phyloP scores from a whole-genome alignment of 23 tunicate species.

The Halocynthia roretzi region DNA sequence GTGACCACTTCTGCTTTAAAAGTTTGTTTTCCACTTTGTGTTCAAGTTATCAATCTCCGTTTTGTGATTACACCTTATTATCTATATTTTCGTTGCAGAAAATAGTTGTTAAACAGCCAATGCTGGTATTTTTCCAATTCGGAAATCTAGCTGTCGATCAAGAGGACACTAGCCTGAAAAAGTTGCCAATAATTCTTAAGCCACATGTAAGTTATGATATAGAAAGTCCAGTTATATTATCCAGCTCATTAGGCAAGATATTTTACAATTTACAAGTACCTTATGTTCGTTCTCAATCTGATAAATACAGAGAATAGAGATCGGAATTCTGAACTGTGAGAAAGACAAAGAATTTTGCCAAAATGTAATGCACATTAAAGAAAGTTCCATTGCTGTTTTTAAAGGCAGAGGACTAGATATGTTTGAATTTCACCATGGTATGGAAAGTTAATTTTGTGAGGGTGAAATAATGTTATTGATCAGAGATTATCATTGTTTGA shows the following conservation, averaged over 20 bases:
- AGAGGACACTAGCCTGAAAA: constrained; percentile 68
- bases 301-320: constrained; percentile 36
- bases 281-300: too few relatives aligned
- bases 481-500: not conserved
- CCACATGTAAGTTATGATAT: constrained; percentile 52
- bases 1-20: constrained; percentile 22
- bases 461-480: not conserved
- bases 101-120: constrained; percentile 6
- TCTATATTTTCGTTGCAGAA: not conserved
- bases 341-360: constrained; percentile 47
- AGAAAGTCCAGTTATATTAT: too few relatives aligned
- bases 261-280: too few relatives aligned
- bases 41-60: too few relatives aligned
- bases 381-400: constrained; percentile 44
- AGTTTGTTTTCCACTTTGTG: constrained; percentile 17
- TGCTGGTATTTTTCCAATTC: constrained; percentile 55
- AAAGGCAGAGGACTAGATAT: constrained; percentile 69
- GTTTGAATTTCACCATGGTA: constrained; percentile 88
- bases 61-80: not conserved
- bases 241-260: too few relatives aligned
- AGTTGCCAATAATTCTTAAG: constrained; percentile 51
- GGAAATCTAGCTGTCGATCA: constrained; percentile 26
- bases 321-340: constrained; percentile 51
- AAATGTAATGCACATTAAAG: constrained; percentile 29
- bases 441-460: not conserved